Base-by-base conservation (phyloP, 2,113 vertebrate genomes). In the Piaya cayana region DNA sequence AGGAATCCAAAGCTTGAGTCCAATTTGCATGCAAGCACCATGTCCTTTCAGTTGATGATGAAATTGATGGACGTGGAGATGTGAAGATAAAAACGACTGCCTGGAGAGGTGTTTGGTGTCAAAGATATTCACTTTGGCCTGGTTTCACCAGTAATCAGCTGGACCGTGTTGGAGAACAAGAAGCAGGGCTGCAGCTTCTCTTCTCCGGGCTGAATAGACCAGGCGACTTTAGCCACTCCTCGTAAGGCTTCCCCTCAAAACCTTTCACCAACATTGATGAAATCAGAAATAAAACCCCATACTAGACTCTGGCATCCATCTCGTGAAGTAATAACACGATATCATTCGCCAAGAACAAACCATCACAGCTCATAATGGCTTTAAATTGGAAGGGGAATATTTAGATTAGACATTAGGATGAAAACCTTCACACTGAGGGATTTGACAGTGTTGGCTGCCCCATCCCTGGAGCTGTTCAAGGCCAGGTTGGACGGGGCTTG, bases 11-110 rank as follows among this genome's bases (percentile, higher is more conserved):
- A 45, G 23, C 32, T 9, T 8, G 1, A 1, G 19, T n/a, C 30
- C 32, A 50, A 19, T 70, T 37, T 4, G 0, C 9, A 4, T 18
- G 32, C 21, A 42, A 62, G 13, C n/a, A 55, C 30, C 16, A 10
- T 5, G 17, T 7, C 12, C 20, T 21, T 53, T 30, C 37, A 26
- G 34, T 5, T 13, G 13, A 34, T 18, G 30, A 36, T 47, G n/a
- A n/a, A n/a, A 7, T 1, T 20, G 34, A 22, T 23, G 22, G 49
- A 23, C 17, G 12, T 36, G 34, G 47, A 60, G 27, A 68, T 29
- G 21, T 15, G 72, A 23, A 49, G 17, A 34, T 16, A 10, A 70
- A n/a, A 4, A 4, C 2, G 2, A 5, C 10, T 32, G 23, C 39
- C 15, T 17, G 34, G 39, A 49, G 58, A 30, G 19, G 30, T 1